Evolutionary conservation across 2,888 invertebrate genomes (phyloP).

Genomic region (Heliothis peltigera): DNA sequence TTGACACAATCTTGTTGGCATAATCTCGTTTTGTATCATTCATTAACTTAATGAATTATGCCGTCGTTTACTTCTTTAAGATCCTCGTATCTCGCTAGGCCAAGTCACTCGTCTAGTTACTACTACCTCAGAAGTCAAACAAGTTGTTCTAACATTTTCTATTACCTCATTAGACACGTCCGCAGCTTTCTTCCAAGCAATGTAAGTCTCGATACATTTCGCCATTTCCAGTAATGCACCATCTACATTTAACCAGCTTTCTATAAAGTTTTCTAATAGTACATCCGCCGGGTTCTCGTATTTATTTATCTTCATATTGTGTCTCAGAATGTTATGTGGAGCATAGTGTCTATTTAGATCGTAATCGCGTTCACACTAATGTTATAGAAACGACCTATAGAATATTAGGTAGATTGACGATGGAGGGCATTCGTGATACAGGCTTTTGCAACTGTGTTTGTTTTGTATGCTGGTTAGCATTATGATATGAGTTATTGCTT

Average conservation of each 20-base stretch:
- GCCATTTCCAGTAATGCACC: constrained; percentile 31
- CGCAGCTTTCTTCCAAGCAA: constrained; percentile 34
- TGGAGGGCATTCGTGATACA: constrained; percentile 6
- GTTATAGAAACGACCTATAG: constrained; percentile 20
- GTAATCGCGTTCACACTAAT: constrained; percentile 26
- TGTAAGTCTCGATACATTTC: constrained; percentile 27
- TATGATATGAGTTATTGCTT: background rate
- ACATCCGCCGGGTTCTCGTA: constrained; percentile 22
- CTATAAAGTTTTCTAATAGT: constrained; percentile 32
- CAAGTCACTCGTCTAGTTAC: background rate
- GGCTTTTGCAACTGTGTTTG: constrained; percentile 21
- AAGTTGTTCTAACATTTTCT: constrained; percentile 39
- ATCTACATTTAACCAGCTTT: constrained; percentile 38
- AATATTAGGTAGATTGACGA: constrained; percentile 14
- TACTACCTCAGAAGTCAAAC: constrained; percentile 2
- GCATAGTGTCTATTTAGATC: constrained; percentile 44
- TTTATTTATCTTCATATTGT: constrained; percentile 28
- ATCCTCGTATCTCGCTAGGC: background rate
- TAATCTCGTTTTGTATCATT: background rate
- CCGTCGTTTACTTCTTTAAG: background rate
- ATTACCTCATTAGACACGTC: constrained; percentile 17
- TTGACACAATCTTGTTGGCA: constrained; percentile 7
- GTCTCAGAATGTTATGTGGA: constrained; percentile 32
- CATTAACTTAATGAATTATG: background rate
- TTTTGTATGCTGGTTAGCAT: constrained; percentile 8